These are phyloP conservation scores for Pedionomus torquatus DNA, from an alignment of 2,113 vertebrate species.

Conservation along the genomic window DNA sequence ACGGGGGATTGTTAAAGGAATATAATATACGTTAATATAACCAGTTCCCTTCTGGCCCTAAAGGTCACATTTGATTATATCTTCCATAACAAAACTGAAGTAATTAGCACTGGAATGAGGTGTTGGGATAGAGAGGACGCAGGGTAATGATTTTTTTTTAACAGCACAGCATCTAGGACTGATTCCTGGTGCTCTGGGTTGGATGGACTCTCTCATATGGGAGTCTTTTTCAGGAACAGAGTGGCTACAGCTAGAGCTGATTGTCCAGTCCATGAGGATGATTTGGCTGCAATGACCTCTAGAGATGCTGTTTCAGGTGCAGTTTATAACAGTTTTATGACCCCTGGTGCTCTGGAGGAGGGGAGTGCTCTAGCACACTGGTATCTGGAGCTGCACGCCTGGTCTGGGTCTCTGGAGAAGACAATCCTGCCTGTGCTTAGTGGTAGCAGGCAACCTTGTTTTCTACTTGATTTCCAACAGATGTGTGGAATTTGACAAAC, in stretches of 20 bases:
- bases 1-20: not conserved
- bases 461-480: not conserved
- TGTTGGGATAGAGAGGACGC: not conserved
- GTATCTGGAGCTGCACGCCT: not conserved
- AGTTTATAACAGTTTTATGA: not conserved
- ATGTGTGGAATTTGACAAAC: not conserved
- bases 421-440: not conserved
- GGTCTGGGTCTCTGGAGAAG: not conserved
- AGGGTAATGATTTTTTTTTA: not conserved
- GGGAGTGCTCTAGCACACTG: not conserved
- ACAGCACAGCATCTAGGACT: not conserved
- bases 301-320: not conserved
- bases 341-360: not conserved
- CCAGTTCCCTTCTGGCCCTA: not conserved
- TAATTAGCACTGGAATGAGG: not conserved
- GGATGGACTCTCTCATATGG: not conserved
- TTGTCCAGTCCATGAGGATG: accelerated
- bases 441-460: not conserved
- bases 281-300: not conserved
- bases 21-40: too few relatives aligned
- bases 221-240: not conserved
- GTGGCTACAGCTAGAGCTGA: not conserved
- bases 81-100: not conserved
- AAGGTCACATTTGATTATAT: not conserved
- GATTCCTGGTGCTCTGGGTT: not conserved